Base-by-base conservation (phyloP, 1,140 invertebrate genomes). In the Brachionus angularis region DNA sequence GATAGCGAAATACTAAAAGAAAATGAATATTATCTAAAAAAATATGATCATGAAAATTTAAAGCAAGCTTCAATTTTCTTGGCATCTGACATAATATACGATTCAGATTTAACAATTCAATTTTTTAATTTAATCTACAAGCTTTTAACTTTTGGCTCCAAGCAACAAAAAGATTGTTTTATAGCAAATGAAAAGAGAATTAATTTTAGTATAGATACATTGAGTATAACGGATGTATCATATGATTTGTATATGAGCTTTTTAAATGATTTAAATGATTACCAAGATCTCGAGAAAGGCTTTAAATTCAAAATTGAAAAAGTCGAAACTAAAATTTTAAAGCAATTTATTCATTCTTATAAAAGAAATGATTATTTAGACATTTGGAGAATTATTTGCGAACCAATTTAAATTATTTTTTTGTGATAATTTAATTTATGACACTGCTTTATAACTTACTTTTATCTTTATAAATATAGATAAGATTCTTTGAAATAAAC, bases 161-260 rank as follows among this genome's bases (percentile, higher is more conserved):
- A 58, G 8, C 16, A 58, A 36, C 18, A 18, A 1, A 58, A 58
- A 58, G 21, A 39, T 27, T 58, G 53, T n/a, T 23, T 58, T 14
- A 58, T 58, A 39, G 53, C 53, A 36, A 58, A 58, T 39, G 53
- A 58, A 39, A 58, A 58, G 23, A 31, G 53, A 58, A 58, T 58
- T 29, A 58, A 58, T 23, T 58, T 58, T 58, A 34, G 39, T 39
- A 5, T 27, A 12, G 36, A 36, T 18, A 58, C 33, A 39, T 23
- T 58, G 8, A 39, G 33, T 39, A 39, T 58, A 39, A 58, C 33
- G 21, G 53, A 58, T 58, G 53, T 58, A 23, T 31, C 53, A 21
- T 58, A 39, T 58, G 27, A 58, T 58, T 23, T 58, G 3, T 58
- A 39, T 14, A n/a, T 29, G 23, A 58, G 39, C 36, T 58, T 31